Evolutionary conservation across 2,113 vertebrate species (phyloP).

Genomic region (Stictonetta naevosa): DNA sequence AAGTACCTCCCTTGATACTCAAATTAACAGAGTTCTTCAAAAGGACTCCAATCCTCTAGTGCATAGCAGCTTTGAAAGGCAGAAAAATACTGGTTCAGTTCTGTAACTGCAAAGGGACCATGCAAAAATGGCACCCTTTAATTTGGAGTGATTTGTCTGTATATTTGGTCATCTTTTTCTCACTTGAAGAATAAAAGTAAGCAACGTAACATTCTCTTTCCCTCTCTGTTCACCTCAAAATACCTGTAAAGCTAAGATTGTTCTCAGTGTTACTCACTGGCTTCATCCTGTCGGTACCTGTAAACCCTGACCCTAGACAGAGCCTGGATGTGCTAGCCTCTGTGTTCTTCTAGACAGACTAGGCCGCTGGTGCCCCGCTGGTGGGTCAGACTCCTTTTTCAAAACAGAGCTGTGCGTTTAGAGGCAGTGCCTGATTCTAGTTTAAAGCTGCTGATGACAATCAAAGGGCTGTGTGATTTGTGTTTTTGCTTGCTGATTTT

Average conservation of each 20-base stretch:
- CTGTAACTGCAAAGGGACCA: neutral
- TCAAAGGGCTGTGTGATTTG: neutral
- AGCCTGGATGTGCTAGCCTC: neutral
- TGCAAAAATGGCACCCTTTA: neutral
- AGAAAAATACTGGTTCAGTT: neutral
- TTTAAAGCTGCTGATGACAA: neutral
- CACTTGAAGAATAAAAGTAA: neutral
- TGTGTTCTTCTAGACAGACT: no score
- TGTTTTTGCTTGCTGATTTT: neutral
- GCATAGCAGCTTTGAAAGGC: neutral
- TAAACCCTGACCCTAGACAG: neutral
- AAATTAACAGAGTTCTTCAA: fast-evolving
- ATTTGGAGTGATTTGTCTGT: neutral
- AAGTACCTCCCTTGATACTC: neutral
- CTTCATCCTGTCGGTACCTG: neutral
- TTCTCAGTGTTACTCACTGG: neutral
- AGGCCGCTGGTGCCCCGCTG: neutral
- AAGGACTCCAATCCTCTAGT: neutral
- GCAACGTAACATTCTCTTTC: neutral
- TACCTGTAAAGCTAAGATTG: neutral
- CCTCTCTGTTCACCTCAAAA: neutral
- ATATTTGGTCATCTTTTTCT: neutral
- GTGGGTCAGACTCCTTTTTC: neutral
- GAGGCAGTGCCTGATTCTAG: neutral
- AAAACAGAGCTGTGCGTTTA: neutral